Base-by-base conservation (phyloP, 2,888 invertebrate genomes). In the Melinopterus prodromus region DNA sequence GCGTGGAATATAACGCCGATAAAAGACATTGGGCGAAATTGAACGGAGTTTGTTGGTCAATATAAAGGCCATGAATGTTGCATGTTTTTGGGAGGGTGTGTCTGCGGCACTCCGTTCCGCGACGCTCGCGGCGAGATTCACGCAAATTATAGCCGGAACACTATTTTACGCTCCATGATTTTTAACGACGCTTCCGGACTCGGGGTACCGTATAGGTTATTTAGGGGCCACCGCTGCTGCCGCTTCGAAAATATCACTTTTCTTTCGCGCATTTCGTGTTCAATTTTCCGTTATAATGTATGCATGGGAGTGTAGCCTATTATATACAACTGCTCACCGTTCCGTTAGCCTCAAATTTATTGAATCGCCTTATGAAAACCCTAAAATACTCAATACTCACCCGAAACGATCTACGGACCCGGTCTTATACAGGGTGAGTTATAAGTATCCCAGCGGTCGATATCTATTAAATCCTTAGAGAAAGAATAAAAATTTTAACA, bases 81-180 rank as follows among this genome's bases (percentile, higher is more conserved):
- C 53, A 53, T 53, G 53, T 53, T 53, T 53, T 53, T 6, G 12
- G 53, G 53, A 12, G 53, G 53, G 53, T 53, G 53, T 53, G 53
- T 53, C 53, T 53, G 53, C 9, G 53, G 53, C 9, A 12, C 53
- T 53, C 12, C 53, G 53, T 53, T 53, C 9, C 5, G 53, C 9
- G 53, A 7, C 12, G 7, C 53, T 53, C 9, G 9, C 53, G 53
- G 12, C 53, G 53, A 7, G 53, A 9, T 53, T 53, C 53, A 53
- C 53, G 53, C 53, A 53, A 53, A 53, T 53, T 53, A 53, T 6
- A 53, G 12, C 53, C 53, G 53, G 53, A 53, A 53, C 53, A 53
- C 53, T 53, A 53, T 53, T 53, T 53, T 53, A 53, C 53, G 53
- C 53, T 53, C 53, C 53, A 53, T 53, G 53, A 53, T 53, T 53